These are phyloP conservation scores for Chrysina gloriosa DNA, from an alignment of 2,888 invertebrate species.

Conservation along the genomic window DNA sequence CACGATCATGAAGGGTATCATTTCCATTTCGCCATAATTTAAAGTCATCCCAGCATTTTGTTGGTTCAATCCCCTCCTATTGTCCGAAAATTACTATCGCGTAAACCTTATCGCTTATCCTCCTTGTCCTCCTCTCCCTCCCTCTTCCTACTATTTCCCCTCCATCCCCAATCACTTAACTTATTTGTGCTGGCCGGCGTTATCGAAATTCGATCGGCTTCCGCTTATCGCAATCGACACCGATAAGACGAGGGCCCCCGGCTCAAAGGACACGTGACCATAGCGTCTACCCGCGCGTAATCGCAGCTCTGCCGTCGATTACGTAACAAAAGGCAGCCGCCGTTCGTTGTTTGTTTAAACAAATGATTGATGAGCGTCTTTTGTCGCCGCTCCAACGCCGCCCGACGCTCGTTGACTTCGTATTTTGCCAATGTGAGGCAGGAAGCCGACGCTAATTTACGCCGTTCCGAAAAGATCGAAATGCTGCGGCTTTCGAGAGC, in stretches of 20 bases:
- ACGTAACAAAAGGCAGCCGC: slow-evolving; percentile 54
- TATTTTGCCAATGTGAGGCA: slow-evolving; percentile 45
- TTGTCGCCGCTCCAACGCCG: slow-evolving; percentile 47
- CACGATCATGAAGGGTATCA: background rate
- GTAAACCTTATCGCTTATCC: background rate
- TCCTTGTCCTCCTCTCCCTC: background rate
- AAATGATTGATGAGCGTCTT: slow-evolving; percentile 60
- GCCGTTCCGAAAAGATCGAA: slow-evolving; percentile 30
- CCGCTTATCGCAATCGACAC: slow-evolving; percentile 31
- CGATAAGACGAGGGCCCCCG: slow-evolving; percentile 43
- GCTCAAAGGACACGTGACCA: slow-evolving; percentile 51
- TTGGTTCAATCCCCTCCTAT: background rate
- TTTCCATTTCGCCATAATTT: background rate
- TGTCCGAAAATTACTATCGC: slow-evolving; percentile 1
- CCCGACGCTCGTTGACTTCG: background rate
- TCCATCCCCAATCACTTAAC: slow-evolving; percentile 52
- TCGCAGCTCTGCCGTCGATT: too few relatives aligned
- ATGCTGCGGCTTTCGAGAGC: too few relatives aligned
- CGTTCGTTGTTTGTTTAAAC: slow-evolving; percentile 59
- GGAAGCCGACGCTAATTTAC: slow-evolving; percentile 44
- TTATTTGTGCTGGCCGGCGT: slow-evolving; percentile 54
- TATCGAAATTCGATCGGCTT: slow-evolving; percentile 57
- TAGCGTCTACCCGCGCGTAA: slow-evolving; percentile 34
- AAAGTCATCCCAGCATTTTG: background rate
- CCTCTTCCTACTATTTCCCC: background rate